Evolutionary conservation across 2,113 vertebrate species (phyloP).

Genomic region (Lethenteron reissneri): DNA sequence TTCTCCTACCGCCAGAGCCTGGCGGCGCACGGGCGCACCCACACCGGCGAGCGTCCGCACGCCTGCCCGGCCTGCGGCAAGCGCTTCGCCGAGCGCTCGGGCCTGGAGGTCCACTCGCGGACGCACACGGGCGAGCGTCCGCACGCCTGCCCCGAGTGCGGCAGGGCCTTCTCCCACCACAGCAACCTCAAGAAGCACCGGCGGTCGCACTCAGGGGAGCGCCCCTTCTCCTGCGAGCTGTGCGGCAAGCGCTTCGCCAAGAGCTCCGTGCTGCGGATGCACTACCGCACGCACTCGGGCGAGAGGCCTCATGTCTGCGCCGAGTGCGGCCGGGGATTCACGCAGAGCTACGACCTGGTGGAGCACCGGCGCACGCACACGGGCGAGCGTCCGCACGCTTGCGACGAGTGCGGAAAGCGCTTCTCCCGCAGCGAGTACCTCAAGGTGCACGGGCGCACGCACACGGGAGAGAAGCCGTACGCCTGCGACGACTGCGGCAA

Average conservation of each 20-base stretch:
- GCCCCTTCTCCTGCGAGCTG: slow-evolving; percentile 14
- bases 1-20: background rate
- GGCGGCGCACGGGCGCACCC: slow-evolving; percentile 4
- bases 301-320: slow-evolving; percentile 1
- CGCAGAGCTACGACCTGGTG: slow-evolving; percentile 15
- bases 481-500: slow-evolving; percentile 7
- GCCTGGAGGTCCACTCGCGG: background rate
- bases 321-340: slow-evolving; percentile 3
- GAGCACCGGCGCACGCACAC: slow-evolving; percentile 16
- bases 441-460: slow-evolving; percentile 14
- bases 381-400: slow-evolving; percentile 16
- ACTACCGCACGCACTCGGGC: slow-evolving; percentile 7
- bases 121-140: slow-evolving; percentile 18
- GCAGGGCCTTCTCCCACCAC: slow-evolving; percentile 16
- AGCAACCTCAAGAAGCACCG: slow-evolving; percentile 16
- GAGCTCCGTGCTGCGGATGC: background rate
- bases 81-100: background rate
- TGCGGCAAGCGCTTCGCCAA: slow-evolving; percentile 8
- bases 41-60: background rate
- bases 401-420: slow-evolving; percentile 16
- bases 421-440: slow-evolving; percentile 17
- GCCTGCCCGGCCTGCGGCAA: background rate
- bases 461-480: slow-evolving; percentile 20
- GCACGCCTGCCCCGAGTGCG: slow-evolving; percentile 15
- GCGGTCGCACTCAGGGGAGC: slow-evolving; percentile 18